Conservation (phyloP, 2,888 invertebrate genomes). For the Spodoptera exigua region DNA sequence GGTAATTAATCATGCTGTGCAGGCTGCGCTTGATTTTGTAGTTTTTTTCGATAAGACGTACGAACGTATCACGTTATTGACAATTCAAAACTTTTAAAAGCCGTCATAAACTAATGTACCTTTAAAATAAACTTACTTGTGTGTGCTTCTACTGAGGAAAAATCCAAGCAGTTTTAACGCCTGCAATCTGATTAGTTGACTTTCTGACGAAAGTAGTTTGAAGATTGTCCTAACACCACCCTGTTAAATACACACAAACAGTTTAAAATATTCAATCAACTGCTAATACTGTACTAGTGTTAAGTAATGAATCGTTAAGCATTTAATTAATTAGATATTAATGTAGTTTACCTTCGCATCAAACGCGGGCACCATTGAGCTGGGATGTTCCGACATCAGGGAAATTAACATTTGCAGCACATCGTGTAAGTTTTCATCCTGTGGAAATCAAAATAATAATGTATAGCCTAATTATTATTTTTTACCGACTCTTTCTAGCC, state of each 20-base stretch:
- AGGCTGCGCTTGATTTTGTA: too few relatives aligned
- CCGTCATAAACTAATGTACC: too few relatives aligned
- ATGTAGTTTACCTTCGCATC: slow-evolving; percentile 92
- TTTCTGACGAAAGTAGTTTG: slow-evolving; percentile 98
- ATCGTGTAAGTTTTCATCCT: slow-evolving; percentile 99
- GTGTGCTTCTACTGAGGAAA: slow-evolving; percentile 99
- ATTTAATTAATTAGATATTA: not conserved
- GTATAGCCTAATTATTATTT: not conserved
- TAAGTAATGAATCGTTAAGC: too few relatives aligned
- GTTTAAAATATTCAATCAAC: too few relatives aligned
- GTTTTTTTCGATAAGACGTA: too few relatives aligned
- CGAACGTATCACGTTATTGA: too few relatives aligned
- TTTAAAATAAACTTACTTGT: slow-evolving; percentile 91
- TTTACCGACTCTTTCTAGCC: not conserved
- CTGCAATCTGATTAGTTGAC: slow-evolving; percentile 98
- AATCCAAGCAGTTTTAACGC: slow-evolving; percentile 98
- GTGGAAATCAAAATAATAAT: slow-evolving; percentile 58
- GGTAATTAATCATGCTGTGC: too few relatives aligned
- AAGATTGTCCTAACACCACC: slow-evolving; percentile 98
- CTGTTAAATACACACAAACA: slow-evolving; percentile 58
- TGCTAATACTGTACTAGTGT: too few relatives aligned
- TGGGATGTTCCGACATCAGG: slow-evolving; percentile 99
- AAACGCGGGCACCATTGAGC: slow-evolving; percentile 99
- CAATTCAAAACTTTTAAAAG: too few relatives aligned
- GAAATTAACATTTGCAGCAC: slow-evolving; percentile 99